phyloP scores from a whole-genome alignment of 2,113 vertebrate genomes.

The Holacanthus passer region DNA sequence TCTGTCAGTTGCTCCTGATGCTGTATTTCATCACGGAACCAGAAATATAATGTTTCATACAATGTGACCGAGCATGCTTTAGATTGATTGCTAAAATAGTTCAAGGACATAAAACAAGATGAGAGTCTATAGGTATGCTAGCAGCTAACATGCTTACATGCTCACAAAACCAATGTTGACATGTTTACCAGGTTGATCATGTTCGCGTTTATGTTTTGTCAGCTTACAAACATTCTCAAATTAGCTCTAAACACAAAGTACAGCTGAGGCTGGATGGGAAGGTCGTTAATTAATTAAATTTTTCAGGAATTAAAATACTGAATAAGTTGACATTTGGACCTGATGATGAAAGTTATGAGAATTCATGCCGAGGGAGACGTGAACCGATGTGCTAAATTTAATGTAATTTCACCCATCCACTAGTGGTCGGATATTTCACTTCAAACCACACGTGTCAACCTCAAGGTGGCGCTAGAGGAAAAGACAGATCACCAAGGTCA shows the following conservation, averaged over 20 bases:
- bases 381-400: neutral
- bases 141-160: no score
- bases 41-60: neutral
- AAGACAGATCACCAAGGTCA: no score
- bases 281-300: neutral
- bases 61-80: neutral
- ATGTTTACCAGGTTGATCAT: neutral
- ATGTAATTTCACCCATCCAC: neutral
- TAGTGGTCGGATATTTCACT: neutral
- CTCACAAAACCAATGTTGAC: no score
- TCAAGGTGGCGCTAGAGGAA: no score
- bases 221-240: neutral
- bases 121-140: neutral
- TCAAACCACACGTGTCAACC: neutral
- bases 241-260: neutral
- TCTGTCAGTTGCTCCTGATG: no score
- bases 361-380: neutral
- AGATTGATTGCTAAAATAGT: neutral
- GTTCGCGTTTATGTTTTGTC: neutral
- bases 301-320: neutral
- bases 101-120: neutral
- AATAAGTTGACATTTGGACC: neutral
- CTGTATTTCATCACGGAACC: no score
- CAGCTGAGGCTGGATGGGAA: neutral
- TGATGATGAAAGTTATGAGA: neutral